A percentile compares a stretch with the other conserved stretches of the same genome.
Evolutionary conservation across 2,797 vertebrate species (phyloP).

Genomic region (Hozukius guyotensis): DNA sequence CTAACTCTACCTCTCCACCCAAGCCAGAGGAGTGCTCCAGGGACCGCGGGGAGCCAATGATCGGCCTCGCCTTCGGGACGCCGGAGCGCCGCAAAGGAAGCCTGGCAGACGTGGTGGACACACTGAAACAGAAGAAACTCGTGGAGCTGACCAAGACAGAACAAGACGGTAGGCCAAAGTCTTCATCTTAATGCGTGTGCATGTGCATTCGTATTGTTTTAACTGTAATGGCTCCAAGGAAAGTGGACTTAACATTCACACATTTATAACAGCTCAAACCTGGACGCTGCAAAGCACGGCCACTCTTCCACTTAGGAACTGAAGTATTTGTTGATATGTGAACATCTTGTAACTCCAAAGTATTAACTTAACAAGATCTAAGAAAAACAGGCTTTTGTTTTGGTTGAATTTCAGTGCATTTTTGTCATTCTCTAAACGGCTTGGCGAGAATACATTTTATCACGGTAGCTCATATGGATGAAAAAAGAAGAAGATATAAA

Average conservation of each 20-base stretch:
- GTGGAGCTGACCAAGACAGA: slow-evolving; percentile 97
- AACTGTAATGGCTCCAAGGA: background rate
- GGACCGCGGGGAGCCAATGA: slow-evolving; percentile 88
- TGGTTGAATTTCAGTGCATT: no score
- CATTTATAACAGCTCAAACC: background rate
- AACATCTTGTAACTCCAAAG: background rate
- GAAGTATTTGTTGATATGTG: background rate
- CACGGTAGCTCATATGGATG: background rate
- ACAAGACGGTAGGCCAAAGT: slow-evolving; percentile 88
- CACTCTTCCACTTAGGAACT: background rate
- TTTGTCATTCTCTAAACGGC: no score
- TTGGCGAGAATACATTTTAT: background rate
- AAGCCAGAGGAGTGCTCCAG: slow-evolving; percentile 92
- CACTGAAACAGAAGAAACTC: slow-evolving; percentile 96
- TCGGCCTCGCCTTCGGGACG: slow-evolving; percentile 89
- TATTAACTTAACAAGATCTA: background rate
- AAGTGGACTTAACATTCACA: background rate
- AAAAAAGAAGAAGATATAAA: background rate
- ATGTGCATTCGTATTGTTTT: background rate
- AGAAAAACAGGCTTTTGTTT: background rate
- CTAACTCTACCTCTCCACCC: slow-evolving; percentile 95
- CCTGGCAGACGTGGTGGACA: slow-evolving; percentile 96
- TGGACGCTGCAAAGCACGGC: background rate
- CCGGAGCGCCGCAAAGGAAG: slow-evolving; percentile 96
- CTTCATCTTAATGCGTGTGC: background rate